A percentile compares a stretch with the other conserved stretches of the same genome.
These are phyloP conservation scores for Sarcophaga variegata DNA, from an alignment of 2,888 invertebrate genomes.

Conservation along the genomic window DNA sequence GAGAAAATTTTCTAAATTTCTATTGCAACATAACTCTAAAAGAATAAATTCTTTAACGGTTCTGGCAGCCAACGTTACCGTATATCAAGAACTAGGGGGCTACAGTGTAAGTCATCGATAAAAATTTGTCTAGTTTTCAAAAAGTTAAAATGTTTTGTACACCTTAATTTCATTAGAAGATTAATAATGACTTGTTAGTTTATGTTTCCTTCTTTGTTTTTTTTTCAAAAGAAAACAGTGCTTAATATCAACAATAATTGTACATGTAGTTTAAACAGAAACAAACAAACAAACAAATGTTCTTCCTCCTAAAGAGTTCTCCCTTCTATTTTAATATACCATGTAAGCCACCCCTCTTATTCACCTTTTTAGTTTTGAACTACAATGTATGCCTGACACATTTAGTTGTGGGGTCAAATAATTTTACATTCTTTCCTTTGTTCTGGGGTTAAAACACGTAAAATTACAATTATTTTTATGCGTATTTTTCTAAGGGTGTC, in stretches of 20 bases:
- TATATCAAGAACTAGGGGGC: neutral
- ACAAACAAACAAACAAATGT: neutral
- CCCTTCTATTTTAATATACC: conserved; percentile 32
- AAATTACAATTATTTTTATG: conserved; percentile 62
- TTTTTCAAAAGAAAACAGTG: neutral
- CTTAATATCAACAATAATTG: neutral
- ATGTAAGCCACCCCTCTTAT: conserved; percentile 34
- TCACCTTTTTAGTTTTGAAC: conserved; percentile 52
- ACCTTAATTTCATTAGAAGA: conserved; percentile 61
- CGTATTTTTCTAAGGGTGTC: conserved; percentile 55
- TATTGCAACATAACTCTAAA: neutral
- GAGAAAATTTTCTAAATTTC: neutral
- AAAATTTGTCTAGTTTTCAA: conserved; percentile 48
- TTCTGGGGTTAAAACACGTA: conserved; percentile 63
- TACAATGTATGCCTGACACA: conserved; percentile 49
- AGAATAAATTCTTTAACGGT: neutral
- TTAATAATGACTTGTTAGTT: conserved; percentile 64
- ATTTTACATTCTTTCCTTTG: conserved; percentile 12
- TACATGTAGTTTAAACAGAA: neutral
- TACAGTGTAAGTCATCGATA: conserved; percentile 13
- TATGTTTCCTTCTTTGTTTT: conserved; percentile 39
- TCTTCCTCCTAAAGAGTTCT: neutral
- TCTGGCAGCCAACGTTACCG: neutral
- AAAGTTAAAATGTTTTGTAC: conserved; percentile 47
- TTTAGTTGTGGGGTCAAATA: conserved; percentile 58